Evolutionary conservation across 1,140 invertebrate genomes (phyloP).

Genomic region (Diprion similis): DNA sequence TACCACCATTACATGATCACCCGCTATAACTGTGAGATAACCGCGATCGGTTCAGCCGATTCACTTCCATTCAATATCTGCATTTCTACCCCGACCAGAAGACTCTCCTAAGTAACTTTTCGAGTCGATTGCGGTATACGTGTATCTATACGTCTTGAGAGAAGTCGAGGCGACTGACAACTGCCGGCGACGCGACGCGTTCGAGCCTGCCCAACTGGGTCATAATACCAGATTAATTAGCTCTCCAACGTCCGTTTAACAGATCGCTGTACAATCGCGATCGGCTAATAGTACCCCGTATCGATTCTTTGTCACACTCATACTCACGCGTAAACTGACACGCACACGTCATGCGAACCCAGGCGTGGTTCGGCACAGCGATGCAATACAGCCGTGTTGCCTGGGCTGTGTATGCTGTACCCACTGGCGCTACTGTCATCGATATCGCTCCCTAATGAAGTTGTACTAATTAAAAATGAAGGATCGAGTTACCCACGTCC

Average conservation of each 20-base stretch:
- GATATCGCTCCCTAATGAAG: constrained; percentile 38
- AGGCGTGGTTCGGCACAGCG: background rate
- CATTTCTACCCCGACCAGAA: constrained; percentile 9
- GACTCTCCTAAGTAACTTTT: background rate
- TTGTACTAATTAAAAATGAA: constrained; percentile 43
- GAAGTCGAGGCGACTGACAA: constrained; percentile 12
- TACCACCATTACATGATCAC: background rate
- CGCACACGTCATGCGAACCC: background rate
- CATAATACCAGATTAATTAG: constrained; percentile 49
- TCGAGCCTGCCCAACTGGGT: constrained; percentile 27
- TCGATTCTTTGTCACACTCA: constrained; percentile 17
- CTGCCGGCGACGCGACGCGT: constrained; percentile 5
- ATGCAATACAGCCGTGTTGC: no score
- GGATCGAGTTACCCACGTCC: background rate
- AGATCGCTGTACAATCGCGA: constrained; percentile 27
- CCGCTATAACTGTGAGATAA: background rate
- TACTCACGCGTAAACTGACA: constrained; percentile 17
- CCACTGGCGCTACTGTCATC: constrained; percentile 20
- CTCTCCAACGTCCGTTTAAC: constrained; percentile 32
- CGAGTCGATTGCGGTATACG: constrained; percentile 5
- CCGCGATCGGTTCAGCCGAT: background rate
- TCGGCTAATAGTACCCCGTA: constrained; percentile 20
- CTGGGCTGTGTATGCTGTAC: background rate
- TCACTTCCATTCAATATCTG: background rate
- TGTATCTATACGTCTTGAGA: constrained; percentile 3